Conservation (phyloP, 1,140 invertebrate genomes). For the Camponotus vicinus region DNA sequence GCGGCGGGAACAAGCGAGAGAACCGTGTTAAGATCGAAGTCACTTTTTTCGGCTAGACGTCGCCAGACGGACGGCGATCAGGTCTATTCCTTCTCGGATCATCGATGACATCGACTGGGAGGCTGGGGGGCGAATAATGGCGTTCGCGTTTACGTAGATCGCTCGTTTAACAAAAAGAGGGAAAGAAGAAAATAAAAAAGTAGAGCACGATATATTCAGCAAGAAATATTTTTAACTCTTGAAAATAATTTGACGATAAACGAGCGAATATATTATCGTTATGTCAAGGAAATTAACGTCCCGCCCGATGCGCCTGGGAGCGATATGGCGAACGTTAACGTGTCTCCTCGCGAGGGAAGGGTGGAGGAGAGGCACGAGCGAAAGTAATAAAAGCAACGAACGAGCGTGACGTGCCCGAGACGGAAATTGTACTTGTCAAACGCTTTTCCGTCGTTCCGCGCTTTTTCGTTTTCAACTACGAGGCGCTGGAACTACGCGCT, state of each 20-base stretch:
- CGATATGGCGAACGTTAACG: not conserved
- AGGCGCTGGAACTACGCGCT: slow-evolving; percentile 35
- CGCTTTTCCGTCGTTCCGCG: slow-evolving; percentile 65
- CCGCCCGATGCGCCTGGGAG: not conserved
- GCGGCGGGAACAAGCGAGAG: slow-evolving; percentile 61
- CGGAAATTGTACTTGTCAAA: slow-evolving; percentile 70
- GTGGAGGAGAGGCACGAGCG: not conserved
- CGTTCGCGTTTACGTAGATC: not conserved
- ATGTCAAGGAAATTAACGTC: slow-evolving; percentile 7
- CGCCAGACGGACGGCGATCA: slow-evolving; percentile 32
- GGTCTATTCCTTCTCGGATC: not conserved
- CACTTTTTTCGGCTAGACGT: slow-evolving; percentile 1
- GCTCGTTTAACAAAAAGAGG: not conserved
- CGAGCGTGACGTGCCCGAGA: slow-evolving; percentile 39
- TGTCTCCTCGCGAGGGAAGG: not conserved
- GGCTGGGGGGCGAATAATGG: not conserved
- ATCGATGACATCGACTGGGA: not conserved
- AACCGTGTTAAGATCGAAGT: slow-evolving; percentile 62
- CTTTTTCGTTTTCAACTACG: slow-evolving; percentile 68
- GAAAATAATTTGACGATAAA: not conserved
- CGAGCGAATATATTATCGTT: not conserved
- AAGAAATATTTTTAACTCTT: not conserved
- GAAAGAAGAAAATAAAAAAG: not conserved
- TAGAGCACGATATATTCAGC: not conserved
- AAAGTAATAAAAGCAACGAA: slow-evolving; percentile 64